A percentile compares a stretch with the other conserved stretches of the same genome.
Evolutionary conservation across 2,797 vertebrate genomes (phyloP).

Genomic region (Peromyscus eremicus): DNA sequence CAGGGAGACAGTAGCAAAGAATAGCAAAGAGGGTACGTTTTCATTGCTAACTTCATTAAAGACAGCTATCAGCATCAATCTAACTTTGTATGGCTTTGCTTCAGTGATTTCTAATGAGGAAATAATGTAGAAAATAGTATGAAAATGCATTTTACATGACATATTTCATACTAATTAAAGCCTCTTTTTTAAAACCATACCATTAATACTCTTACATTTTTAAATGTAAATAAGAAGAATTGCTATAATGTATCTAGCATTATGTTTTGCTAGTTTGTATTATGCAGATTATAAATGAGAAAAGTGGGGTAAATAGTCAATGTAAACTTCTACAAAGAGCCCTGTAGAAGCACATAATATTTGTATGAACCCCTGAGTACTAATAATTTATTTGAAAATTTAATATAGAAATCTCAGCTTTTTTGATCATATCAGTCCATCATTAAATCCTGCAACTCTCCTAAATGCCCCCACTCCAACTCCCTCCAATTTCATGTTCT

Average conservation of each 20-base stretch:
- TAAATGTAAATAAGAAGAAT: background rate
- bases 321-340: background rate
- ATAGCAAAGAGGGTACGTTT: conserved; percentile 71
- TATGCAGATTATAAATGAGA: background rate
- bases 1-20: conserved; percentile 63
- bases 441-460: background rate
- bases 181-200: background rate
- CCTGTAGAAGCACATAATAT: background rate
- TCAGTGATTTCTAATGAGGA: conserved; percentile 72
- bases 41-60: conserved; percentile 74
- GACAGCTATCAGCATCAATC: conserved; percentile 52
- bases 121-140: conserved; percentile 45
- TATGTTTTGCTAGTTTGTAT: background rate
- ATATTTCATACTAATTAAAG: conserved; percentile 14
- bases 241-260: background rate
- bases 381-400: background rate
- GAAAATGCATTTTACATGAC: background rate
- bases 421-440: background rate
- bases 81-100: conserved; percentile 47
- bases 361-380: background rate
- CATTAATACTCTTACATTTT: background rate
- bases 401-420: background rate
- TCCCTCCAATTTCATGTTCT: background rate
- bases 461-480: background rate
- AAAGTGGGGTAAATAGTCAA: background rate